A percentile compares a stretch with the other conserved stretches of the same genome.
These are phyloP conservation scores for Chalcosyrphus nemorum DNA, from an alignment of 2,888 invertebrate genomes.

Conservation along the genomic window DNA sequence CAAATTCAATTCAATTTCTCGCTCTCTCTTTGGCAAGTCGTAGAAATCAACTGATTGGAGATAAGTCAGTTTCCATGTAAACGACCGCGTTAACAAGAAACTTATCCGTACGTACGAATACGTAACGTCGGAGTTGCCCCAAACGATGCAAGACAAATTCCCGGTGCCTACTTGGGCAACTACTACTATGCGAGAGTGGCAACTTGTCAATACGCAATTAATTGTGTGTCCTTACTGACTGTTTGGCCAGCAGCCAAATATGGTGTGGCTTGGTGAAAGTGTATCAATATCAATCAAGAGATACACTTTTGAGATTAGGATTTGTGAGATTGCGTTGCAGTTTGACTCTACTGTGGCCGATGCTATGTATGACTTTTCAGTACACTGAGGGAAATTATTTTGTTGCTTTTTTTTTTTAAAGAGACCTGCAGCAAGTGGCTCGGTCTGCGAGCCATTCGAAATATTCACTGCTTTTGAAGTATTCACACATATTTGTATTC, in stretches of 20 bases:
- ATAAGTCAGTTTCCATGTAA: conserved; percentile 60
- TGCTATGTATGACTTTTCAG: not conserved
- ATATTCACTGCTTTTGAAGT: no score
- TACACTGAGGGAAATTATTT: conserved; percentile 9
- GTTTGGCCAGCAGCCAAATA: conserved; percentile 36
- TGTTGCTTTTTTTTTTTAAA: no score
- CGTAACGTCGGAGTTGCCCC: conserved; percentile 13
- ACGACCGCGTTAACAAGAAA: conserved; percentile 68
- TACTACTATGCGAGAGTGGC: conserved; percentile 49
- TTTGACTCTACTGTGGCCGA: not conserved
- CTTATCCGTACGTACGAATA: conserved; percentile 19
- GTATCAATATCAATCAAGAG: conserved; percentile 70
- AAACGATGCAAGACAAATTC: conserved; percentile 48
- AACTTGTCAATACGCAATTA: conserved; percentile 71
- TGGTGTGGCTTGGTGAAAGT: conserved; percentile 64
- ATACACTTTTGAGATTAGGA: conserved; percentile 61
- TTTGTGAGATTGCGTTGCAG: conserved; percentile 27
- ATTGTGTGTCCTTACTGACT: conserved; percentile 67
- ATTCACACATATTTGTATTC: no score
- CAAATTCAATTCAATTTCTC: conserved; percentile 55
- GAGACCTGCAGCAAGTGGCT: no score
- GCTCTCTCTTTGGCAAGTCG: conserved; percentile 32
- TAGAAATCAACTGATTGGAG: conserved; percentile 51
- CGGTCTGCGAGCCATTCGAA: no score
- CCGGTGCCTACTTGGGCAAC: not conserved